Percentiles rank a stretch among this genome's conserved stretches.
These are phyloP conservation scores for Lasius fuliginosus DNA, from an alignment of 2,888 invertebrate genomes.

Conservation along the genomic window DNA sequence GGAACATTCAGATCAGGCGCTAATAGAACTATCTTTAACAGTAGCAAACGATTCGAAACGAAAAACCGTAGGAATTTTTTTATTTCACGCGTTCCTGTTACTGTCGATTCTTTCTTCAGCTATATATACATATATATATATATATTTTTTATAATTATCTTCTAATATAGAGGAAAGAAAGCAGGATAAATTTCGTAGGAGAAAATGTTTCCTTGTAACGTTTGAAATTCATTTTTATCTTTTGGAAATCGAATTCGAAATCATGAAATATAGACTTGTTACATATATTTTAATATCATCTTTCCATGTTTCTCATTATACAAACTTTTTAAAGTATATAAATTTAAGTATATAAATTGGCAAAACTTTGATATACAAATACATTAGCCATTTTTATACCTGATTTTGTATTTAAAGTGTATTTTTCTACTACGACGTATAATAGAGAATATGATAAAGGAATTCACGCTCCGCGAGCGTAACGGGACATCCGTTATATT, in stretches of 20 bases:
- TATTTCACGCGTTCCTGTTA: constrained; percentile 39
- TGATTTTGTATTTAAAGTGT: background rate
- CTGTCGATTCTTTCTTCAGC: constrained; percentile 42
- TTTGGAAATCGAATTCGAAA: background rate
- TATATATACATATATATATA: background rate
- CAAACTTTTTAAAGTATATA: background rate
- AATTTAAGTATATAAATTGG: no score
- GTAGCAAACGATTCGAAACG: constrained; percentile 84
- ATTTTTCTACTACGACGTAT: background rate
- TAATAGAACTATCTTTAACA: constrained; percentile 85
- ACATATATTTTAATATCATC: background rate
- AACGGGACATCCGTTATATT: background rate
- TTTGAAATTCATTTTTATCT: background rate
- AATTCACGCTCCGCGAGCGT: background rate
- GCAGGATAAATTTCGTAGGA: background rate
- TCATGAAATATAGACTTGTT: background rate
- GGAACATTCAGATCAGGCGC: constrained; percentile 85
- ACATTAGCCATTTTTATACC: no score
- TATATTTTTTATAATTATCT: background rate
- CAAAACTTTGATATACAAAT: no score
- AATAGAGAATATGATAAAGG: background rate
- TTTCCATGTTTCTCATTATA: background rate
- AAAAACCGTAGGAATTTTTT: constrained; percentile 79
- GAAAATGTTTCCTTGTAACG: background rate
- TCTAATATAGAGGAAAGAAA: background rate